phyloP scores from a whole-genome alignment of 2,113 vertebrate genomes.

The zebrafish (Danio rerio) region GRCz12tu NC_133196.1:11486501-11487000 shows the following conservation, averaged over 20 bases:
- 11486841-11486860: conserved; percentile 77
- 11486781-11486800: too few species aligned
- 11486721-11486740: too few species aligned
- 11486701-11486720: too few species aligned
- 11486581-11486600: neutral
- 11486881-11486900: conserved; percentile 79
- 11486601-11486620: neutral
- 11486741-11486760: too few species aligned
- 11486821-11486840: neutral
- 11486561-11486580: conserved; percentile 80
- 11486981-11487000: neutral
- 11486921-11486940: conserved; percentile 79
- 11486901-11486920: conserved; percentile 77
- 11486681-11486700: too few species aligned
- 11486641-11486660: too few species aligned
- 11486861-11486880: conserved; percentile 78
- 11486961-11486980: neutral
- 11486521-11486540: conserved; percentile 79
- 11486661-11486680: too few species aligned
- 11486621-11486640: too few species aligned
- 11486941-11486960: conserved; percentile 79
- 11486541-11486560: conserved; percentile 81
- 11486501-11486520: conserved; percentile 77
- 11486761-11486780: too few species aligned
- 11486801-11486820: too few species aligned